phyloP scores from a whole-genome alignment of 2,888 invertebrate species.

The Napeogenes sylphis region DNA sequence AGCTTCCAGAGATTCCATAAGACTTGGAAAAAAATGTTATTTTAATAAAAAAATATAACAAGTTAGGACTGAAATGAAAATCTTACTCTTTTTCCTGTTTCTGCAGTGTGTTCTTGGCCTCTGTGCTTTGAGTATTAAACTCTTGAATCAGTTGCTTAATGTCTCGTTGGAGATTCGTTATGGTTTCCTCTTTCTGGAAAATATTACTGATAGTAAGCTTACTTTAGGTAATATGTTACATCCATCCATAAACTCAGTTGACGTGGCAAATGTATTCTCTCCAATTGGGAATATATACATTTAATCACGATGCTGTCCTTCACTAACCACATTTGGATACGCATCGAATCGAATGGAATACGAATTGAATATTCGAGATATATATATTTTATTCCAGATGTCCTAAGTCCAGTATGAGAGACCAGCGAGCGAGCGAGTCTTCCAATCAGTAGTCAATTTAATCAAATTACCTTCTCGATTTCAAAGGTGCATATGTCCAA shows the following conservation, averaged over 20 bases:
- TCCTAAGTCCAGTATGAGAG: too few relatives aligned
- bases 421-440: too few relatives aligned
- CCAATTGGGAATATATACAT: too few relatives aligned
- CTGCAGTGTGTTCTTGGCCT: conserved; percentile 35
- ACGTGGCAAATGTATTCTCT: too few relatives aligned
- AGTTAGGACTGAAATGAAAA: neutral
- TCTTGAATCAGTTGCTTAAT: conserved; percentile 40
- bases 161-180: conserved; percentile 37
- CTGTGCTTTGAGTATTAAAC: conserved; percentile 35
- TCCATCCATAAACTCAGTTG: neutral
- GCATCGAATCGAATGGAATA: too few relatives aligned
- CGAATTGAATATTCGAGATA: too few relatives aligned
- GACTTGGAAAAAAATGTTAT: conserved; percentile 27
- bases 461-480: conserved; percentile 33
- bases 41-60: neutral
- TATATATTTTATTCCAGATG: too few relatives aligned
- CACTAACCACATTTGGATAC: too few relatives aligned
- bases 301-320: too few relatives aligned
- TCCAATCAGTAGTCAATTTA: neutral
- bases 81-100: conserved; percentile 44
- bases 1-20: conserved; percentile 37
- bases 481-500: conserved; percentile 34
- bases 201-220: neutral
- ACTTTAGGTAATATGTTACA: neutral
- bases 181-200: conserved; percentile 42